A percentile compares a stretch with the other conserved stretches of the same genome.
Conservation (phyloP, 2,888 invertebrate genomes). For the Leucania comma region DNA sequence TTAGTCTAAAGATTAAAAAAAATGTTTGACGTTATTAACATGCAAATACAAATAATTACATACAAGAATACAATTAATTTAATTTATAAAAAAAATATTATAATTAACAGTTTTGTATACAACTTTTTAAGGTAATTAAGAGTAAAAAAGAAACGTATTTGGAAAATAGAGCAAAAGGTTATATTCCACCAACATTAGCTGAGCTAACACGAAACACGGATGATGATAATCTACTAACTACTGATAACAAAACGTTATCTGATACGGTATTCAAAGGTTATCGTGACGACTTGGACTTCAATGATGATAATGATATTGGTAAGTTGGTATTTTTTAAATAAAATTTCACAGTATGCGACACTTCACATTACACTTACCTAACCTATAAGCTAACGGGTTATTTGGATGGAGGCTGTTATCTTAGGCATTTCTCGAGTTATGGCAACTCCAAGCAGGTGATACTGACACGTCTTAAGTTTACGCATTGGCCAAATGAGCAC, state of each 20-base stretch:
- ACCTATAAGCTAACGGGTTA: too few species aligned
- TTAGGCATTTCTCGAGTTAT: too few species aligned
- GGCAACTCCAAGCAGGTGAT: too few species aligned
- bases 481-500: too few species aligned
- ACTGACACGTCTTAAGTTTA: too few species aligned
- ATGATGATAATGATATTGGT: slow-evolving; percentile 95
- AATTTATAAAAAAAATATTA: background rate
- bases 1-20: background rate
- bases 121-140: slow-evolving; percentile 87
- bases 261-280: slow-evolving; percentile 91
- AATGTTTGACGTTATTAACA: background rate
- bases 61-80: background rate
- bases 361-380: too few species aligned
- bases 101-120: background rate
- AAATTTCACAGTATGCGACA: too few species aligned
- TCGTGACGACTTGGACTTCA: slow-evolving; percentile 95
- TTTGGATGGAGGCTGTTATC: too few species aligned
- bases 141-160: slow-evolving; percentile 91
- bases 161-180: slow-evolving; percentile 86
- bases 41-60: background rate
- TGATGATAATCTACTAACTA: slow-evolving; percentile 78
- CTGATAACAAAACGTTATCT: slow-evolving; percentile 76
- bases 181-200: slow-evolving; percentile 80
- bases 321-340: slow-evolving; percentile 54
- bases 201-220: slow-evolving; percentile 78